phyloP scores from a whole-genome alignment of 1,140 invertebrate genomes.

The Eriocheir sinensis region DNA sequence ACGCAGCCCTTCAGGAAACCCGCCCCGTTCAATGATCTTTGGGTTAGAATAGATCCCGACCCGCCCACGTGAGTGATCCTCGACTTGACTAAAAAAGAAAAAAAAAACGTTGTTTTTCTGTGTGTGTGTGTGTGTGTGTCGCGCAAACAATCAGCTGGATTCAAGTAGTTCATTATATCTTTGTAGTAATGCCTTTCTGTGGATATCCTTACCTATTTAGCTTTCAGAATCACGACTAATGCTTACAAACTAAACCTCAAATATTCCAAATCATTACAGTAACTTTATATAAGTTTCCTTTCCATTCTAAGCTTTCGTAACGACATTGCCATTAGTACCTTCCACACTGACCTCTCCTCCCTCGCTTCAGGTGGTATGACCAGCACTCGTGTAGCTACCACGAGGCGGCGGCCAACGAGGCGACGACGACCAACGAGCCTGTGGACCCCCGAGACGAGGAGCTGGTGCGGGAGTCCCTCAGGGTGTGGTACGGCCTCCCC shows the following conservation, averaged over 20 bases:
- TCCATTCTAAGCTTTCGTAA: too few species aligned
- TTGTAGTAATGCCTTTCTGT: too few species aligned
- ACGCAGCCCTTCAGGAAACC: constrained; percentile 77
- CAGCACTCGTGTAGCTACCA: constrained; percentile 56
- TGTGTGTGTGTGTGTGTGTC: constrained; percentile 22
- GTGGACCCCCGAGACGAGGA: constrained; percentile 69
- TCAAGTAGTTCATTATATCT: too few species aligned
- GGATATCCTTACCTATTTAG: not conserved
- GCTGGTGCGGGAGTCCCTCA: constrained; percentile 74
- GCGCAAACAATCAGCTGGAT: too few species aligned
- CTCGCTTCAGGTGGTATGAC: constrained; percentile 51
- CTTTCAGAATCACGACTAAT: too few species aligned
- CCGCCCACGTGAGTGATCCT: constrained; percentile 57
- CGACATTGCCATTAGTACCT: too few species aligned
- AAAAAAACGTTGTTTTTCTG: not conserved
- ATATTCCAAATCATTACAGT: too few species aligned
- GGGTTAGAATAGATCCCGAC: constrained; percentile 80
- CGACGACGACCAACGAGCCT: constrained; percentile 54
- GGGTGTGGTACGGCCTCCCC: constrained; percentile 78
- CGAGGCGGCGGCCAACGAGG: too few species aligned
- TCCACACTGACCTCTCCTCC: not conserved
- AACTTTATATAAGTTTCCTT: too few species aligned
- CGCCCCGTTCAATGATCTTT: constrained; percentile 81
- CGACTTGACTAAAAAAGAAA: too few species aligned
- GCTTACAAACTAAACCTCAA: too few species aligned